Evolutionary conservation across 2,888 invertebrate species (phyloP), one percentile per base, ranked within the genome.

Genomic region (Homarus gammarus): DNA sequence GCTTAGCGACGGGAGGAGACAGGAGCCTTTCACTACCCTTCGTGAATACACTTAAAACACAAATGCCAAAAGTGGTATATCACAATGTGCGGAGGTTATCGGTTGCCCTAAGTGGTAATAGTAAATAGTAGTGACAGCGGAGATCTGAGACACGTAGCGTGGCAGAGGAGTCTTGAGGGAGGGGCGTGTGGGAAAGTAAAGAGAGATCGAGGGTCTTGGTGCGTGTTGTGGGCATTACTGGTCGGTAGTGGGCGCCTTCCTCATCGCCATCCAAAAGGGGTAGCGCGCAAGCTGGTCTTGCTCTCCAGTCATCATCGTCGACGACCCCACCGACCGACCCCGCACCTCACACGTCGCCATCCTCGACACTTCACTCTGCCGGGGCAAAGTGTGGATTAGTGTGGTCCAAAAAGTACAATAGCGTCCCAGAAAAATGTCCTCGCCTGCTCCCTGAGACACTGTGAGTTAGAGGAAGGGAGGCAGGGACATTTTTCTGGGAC

Each of bases 211-310:
- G 64, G 64, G 27, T 27, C 31, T 64, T 64, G 31, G 6, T n/a
- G 61, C 5, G 5, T 3, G 61, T n/a, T 64, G 61, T 64, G n/a
- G 56, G 64, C 64, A 27, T 64, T 27, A 64, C 64, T 64, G 64
- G 27, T 64, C 64, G 27, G 2, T 64, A 0, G 64, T 27, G n/a
- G 64, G 31, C 27, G 22, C 27, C 64, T 64, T 64, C 64, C 64
- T 64, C 6, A 27, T 22, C 64, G 64, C 64, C 64, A 64, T 64
- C 64, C 64, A 64, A n/a, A n/a, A 64, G n/a, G 64, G 64, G 64
- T 27, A 64, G 27, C 64, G 64, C 8, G 27, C 27, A 5, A 64
- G 1, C 64, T 64, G 64, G 6, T 64, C 64, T 12, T 5, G 27
- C 27, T 64, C 64, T 6, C 27, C 27, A 27, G 0, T 27, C n/a